Percentiles rank a stretch among this genome's conserved stretches.
Conservation (phyloP, 2,888 invertebrate species). For the Perizoma affinitatum region DNA sequence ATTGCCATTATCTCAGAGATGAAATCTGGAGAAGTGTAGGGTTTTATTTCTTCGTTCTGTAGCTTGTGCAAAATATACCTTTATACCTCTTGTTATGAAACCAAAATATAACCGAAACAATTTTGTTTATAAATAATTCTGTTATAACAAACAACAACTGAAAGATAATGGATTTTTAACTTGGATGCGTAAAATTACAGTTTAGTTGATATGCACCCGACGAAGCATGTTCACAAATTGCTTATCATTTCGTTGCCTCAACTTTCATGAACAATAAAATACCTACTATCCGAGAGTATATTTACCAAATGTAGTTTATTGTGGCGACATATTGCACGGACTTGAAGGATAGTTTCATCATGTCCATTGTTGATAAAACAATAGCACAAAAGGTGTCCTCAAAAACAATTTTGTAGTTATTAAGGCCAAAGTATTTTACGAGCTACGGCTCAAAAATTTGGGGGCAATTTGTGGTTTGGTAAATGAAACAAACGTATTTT, state of each 20-base stretch:
- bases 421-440: slow-evolving; percentile 32
- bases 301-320: slow-evolving; percentile 12
- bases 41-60: no score
- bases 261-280: slow-evolving; percentile 23
- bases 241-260: slow-evolving; percentile 19
- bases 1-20: slow-evolving; percentile 17
- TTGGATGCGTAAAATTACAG: slow-evolving; percentile 1
- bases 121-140: no score
- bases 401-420: slow-evolving; percentile 30
- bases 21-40: no score
- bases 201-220: neutral
- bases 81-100: no score
- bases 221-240: slow-evolving; percentile 15
- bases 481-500: slow-evolving; percentile 21
- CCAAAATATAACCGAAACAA: no score
- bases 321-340: slow-evolving; percentile 20
- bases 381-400: slow-evolving; percentile 33
- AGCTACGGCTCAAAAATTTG: slow-evolving; percentile 36
- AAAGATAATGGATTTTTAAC: neutral
- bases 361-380: slow-evolving; percentile 39
- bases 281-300: slow-evolving; percentile 12
- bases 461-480: slow-evolving; percentile 30
- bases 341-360: slow-evolving; percentile 28
- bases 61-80: no score
- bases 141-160: no score